Percentiles rank a stretch among this genome's conserved stretches.
These are phyloP conservation scores for Ceratina calcarata DNA, from an alignment of 1,140 invertebrate species.

Conservation along the genomic window DNA sequence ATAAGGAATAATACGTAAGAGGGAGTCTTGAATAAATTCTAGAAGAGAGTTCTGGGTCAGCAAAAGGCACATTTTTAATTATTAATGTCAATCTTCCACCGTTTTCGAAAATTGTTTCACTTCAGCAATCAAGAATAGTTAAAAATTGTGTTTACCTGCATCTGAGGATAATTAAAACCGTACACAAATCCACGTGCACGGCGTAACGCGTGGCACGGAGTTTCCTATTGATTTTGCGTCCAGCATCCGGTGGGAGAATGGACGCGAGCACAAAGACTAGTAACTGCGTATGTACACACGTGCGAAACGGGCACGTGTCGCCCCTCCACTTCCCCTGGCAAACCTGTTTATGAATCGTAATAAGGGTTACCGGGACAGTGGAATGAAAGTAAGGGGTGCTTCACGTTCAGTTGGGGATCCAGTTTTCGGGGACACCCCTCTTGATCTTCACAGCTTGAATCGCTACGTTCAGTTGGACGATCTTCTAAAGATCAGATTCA, in stretches of 20 bases:
- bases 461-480: too few species aligned
- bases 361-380: constrained; percentile 11
- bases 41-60: too few species aligned
- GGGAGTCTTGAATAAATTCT: too few species aligned
- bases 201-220: constrained; percentile 63
- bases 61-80: too few species aligned
- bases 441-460: too few species aligned
- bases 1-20: too few species aligned
- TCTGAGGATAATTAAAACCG: not conserved
- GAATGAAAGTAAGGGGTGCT: not conserved
- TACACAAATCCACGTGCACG: constrained; percentile 61
- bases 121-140: too few species aligned
- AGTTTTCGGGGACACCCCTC: not conserved
- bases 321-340: too few species aligned
- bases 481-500: too few species aligned
- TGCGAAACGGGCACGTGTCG: not conserved
- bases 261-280: constrained; percentile 20
- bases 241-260: constrained; percentile 62
- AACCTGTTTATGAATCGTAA: constrained; percentile 27
- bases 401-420: not conserved
- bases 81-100: too few species aligned
- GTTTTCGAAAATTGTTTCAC: too few species aligned
- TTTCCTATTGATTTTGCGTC: constrained; percentile 71
- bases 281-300: constrained; percentile 12
- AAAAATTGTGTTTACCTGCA: not conserved